phyloP scores from a whole-genome alignment of 2,113 vertebrate species.

The Erinaceus europaeus region DNA sequence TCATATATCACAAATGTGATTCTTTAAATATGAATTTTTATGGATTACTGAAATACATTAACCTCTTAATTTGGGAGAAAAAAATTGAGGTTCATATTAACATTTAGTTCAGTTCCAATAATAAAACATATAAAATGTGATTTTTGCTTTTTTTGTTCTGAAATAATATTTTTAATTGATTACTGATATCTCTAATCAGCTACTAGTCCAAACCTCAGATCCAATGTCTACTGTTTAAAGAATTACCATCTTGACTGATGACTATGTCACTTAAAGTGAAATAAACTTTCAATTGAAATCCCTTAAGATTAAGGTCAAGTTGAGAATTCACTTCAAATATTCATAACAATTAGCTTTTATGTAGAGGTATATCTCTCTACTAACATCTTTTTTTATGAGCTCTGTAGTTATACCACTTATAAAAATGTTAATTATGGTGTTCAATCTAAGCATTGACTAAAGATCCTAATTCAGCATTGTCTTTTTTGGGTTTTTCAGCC shows the following conservation, averaged over 20 bases:
- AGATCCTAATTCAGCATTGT: background rate
- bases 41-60: constrained; percentile 56
- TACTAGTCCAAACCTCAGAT: constrained; percentile 64
- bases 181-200: constrained; percentile 53
- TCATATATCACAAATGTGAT: constrained; percentile 66
- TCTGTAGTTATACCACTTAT: background rate
- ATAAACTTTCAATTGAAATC: constrained; percentile 60
- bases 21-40: constrained; percentile 60
- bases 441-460: background rate
- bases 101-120: constrained; percentile 51
- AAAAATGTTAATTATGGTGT: background rate
- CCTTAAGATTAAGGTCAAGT: constrained; percentile 34
- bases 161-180: constrained; percentile 39
- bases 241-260: constrained; percentile 66
- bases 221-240: constrained; percentile 27
- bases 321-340: constrained; percentile 55
- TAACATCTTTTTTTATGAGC: constrained; percentile 62
- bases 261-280: constrained; percentile 44
- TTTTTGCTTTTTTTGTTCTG: constrained; percentile 59
- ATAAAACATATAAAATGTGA: constrained; percentile 47
- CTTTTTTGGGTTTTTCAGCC: background rate
- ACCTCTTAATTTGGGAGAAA: background rate
- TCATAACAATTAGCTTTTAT: constrained; percentile 58
- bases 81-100: background rate
- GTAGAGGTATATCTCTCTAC: constrained; percentile 56